Percentiles rank a stretch among this genome's conserved stretches.
Evolutionary conservation across 1,140 invertebrate species (phyloP).

Genomic region (Drosophila littoralis): DNA sequence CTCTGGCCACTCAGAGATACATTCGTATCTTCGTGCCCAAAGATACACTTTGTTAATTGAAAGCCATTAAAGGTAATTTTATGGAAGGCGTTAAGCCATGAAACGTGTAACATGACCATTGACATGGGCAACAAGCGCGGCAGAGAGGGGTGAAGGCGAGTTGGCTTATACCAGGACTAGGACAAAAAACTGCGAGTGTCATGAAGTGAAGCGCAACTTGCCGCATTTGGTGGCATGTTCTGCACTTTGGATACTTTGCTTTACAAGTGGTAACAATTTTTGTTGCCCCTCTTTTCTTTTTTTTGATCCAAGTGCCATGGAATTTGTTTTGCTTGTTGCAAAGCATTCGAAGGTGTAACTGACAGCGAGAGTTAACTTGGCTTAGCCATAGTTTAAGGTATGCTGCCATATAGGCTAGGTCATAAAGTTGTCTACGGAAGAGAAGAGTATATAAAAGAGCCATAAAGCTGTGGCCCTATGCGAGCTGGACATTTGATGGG

Average conservation of each 20-base stretch:
- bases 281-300: conserved; percentile 5
- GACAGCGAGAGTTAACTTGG: conserved; percentile 4
- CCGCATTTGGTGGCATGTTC: conserved; percentile 50
- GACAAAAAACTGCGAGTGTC: conserved; percentile 50
- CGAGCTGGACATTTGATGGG: too few species aligned
- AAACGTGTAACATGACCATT: conserved; percentile 84
- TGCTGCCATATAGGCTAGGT: not conserved
- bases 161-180: conserved; percentile 7
- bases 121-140: conserved; percentile 63
- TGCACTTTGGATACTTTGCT: conserved; percentile 43
- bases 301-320: conserved; percentile 57
- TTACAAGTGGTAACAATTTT: conserved; percentile 63
- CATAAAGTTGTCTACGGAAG: not conserved
- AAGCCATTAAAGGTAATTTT: conserved; percentile 84
- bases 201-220: conserved; percentile 54
- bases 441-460: too few species aligned
- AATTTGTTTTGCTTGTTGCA: conserved; percentile 63
- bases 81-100: conserved; percentile 84
- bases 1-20: conserved; percentile 43
- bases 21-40: conserved; percentile 69
- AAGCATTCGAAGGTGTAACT: conserved; percentile 33
- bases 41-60: conserved; percentile 84
- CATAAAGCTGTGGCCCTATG: not conserved
- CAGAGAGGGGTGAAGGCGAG: not conserved
- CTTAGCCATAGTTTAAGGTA: not conserved